Conservation (phyloP, 1,140 invertebrate genomes). For the Contarinia nasturtii region DNA sequence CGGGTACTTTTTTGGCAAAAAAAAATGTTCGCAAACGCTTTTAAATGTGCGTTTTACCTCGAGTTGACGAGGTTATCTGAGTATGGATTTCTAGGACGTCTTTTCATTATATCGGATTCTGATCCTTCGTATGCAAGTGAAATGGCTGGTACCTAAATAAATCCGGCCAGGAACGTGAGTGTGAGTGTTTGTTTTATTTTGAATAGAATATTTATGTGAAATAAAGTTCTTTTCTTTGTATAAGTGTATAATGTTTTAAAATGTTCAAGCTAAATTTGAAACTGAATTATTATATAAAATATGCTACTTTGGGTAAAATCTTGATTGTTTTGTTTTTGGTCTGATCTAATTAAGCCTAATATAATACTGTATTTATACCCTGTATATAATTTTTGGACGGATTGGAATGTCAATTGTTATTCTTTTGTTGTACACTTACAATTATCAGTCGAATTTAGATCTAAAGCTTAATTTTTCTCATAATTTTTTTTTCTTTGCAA, state of each 20-base stretch:
- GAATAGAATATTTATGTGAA: no score
- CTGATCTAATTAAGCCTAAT: no score
- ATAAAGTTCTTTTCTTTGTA: no score
- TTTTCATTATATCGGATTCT: constrained; percentile 99
- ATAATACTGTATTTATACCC: no score
- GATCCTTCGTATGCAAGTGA: constrained; percentile 96
- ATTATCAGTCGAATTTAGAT: no score
- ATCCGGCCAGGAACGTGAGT: constrained; percentile 1
- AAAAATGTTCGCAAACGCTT: no score
- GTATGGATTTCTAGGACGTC: constrained; percentile 83
- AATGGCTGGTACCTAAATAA: constrained; percentile 82
- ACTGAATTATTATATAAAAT: not conserved
- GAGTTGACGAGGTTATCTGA: constrained; percentile 95
- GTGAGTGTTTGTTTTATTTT: not conserved
- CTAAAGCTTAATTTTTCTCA: no score
- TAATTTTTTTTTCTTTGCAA: no score
- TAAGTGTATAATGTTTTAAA: no score
- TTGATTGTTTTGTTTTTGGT: no score
- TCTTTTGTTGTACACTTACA: not conserved
- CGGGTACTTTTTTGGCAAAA: not conserved
- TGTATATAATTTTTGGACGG: no score
- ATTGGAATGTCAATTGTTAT: not conserved
- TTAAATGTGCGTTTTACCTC: constrained; percentile 39
- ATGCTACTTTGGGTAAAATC: not conserved
- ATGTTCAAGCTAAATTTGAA: not conserved